A percentile compares a stretch with the other conserved stretches of the same genome.
Conservation (phyloP, 2,113 vertebrate genomes). For the Callocephalon fimbriatum region DNA sequence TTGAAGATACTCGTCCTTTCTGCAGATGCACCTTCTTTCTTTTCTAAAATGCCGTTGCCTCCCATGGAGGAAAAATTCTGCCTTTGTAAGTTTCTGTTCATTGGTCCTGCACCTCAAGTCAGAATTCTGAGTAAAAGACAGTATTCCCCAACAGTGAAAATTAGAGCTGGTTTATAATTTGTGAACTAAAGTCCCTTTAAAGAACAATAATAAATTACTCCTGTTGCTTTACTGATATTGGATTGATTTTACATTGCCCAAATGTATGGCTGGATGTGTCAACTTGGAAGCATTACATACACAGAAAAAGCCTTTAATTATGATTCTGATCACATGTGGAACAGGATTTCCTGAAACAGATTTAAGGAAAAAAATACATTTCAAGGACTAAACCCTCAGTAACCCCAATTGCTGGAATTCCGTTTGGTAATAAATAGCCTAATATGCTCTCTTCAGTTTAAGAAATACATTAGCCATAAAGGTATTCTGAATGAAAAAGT, state of each 20-base stretch:
- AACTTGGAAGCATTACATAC: neutral
- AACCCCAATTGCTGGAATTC: neutral
- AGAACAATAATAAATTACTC: neutral
- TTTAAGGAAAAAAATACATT: neutral
- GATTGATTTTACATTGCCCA: neutral
- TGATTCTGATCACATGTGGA: neutral
- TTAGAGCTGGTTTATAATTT: neutral
- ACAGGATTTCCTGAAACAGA: neutral
- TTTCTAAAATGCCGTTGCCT: neutral
- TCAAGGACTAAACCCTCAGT: neutral
- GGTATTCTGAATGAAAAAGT: constrained; percentile 13
- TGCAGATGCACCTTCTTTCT: neutral
- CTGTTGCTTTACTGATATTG: neutral
- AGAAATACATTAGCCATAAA: neutral
- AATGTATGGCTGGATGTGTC: neutral
- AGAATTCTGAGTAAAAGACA: neutral
- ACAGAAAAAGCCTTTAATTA: neutral
- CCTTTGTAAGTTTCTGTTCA: neutral
- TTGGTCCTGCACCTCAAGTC: neutral
- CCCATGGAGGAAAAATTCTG: neutral
- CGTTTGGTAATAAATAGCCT: neutral
- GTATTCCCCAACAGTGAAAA: neutral
- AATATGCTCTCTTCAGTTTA: neutral
- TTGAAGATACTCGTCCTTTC: neutral
- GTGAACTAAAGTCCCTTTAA: neutral